phyloP scores from a whole-genome alignment of 2,888 invertebrate species.

The Nebria salina region DNA sequence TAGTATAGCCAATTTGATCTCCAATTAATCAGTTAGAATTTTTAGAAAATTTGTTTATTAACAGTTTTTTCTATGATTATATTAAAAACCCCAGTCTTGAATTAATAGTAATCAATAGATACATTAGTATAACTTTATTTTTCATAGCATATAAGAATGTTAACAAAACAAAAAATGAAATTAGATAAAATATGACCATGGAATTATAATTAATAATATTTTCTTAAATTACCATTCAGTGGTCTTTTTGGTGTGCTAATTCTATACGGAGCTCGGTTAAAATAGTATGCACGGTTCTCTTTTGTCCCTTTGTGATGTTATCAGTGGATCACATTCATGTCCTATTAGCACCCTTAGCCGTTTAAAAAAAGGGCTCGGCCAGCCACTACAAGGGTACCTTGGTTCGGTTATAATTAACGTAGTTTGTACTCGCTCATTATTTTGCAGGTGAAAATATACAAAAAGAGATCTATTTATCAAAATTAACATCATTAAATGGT shows the following conservation, averaged over 20 bases:
- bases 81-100: too few relatives aligned
- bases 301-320: slow-evolving; percentile 29
- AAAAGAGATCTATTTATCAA: slow-evolving; percentile 51
- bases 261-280: neutral
- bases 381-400: neutral
- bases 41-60: too few relatives aligned
- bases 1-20: too few relatives aligned
- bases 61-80: too few relatives aligned
- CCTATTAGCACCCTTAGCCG: slow-evolving; percentile 35
- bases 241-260: neutral
- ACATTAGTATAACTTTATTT: too few relatives aligned
- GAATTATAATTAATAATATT: neutral
- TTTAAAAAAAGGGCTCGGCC: neutral
- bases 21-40: too few relatives aligned
- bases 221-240: neutral
- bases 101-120: too few relatives aligned
- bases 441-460: slow-evolving; percentile 45
- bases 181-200: too few relatives aligned
- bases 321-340: slow-evolving; percentile 37
- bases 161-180: too few relatives aligned
- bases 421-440: slow-evolving; percentile 45
- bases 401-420: slow-evolving; percentile 39
- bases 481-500: slow-evolving; percentile 53
- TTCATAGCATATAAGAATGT: too few relatives aligned
- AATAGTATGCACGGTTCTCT: slow-evolving; percentile 23